These are phyloP conservation scores for Oryzias sinensis DNA, from an alignment of 2,797 vertebrate species.

Conservation along the genomic window DNA sequence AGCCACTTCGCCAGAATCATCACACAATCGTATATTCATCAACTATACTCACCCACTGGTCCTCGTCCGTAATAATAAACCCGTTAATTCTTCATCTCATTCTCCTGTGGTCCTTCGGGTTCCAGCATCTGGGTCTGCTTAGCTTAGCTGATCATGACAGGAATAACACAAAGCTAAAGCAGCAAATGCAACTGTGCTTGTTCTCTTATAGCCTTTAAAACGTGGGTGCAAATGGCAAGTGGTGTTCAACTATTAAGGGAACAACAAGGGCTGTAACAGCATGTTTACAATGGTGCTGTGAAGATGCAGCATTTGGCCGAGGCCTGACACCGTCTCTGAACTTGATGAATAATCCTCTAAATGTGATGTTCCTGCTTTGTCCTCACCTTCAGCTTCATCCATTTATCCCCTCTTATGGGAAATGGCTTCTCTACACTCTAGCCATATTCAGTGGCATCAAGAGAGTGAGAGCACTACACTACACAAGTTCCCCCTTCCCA, in stretches of 20 bases:
- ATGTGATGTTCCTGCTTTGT: slow-evolving; percentile 76
- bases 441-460: slow-evolving; percentile 53
- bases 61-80: no score
- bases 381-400: slow-evolving; percentile 74
- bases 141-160: no score
- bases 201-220: slow-evolving; percentile 8
- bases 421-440: slow-evolving; percentile 57
- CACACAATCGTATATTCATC: no score
- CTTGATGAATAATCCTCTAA: slow-evolving; percentile 78
- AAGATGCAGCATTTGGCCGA: slow-evolving; percentile 67
- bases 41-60: no score
- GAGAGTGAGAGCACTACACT: slow-evolving; percentile 39
- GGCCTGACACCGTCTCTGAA: slow-evolving; percentile 63
- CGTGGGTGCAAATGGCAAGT: slow-evolving; percentile 31
- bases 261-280: slow-evolving; percentile 31
- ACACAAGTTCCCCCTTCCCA: slow-evolving; percentile 32
- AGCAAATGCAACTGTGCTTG: neutral
- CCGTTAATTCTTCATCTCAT: no score
- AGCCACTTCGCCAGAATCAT: no score
- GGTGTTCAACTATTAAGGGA: slow-evolving; percentile 26
- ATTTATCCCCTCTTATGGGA: slow-evolving; percentile 77
- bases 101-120: no score
- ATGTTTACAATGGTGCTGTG: slow-evolving; percentile 35
- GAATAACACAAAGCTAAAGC: neutral
- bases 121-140: no score